Evolutionary conservation across 2,797 vertebrate species (phyloP), one percentile per base, ranked within the genome.

Genomic region (Coendou prehensilis): DNA sequence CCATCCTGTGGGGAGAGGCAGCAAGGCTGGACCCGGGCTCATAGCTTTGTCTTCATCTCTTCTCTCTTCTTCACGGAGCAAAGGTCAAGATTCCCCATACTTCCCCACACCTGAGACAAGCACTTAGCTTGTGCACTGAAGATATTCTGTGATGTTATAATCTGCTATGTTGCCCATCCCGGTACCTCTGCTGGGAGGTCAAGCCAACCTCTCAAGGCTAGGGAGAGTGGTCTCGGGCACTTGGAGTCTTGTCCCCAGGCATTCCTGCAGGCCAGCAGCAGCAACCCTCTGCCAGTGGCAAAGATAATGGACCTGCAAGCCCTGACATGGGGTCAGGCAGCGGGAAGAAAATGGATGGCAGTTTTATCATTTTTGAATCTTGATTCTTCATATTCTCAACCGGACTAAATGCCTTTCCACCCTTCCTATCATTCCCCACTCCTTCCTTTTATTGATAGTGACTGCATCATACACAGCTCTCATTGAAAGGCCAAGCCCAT

Each of bases 341-440:
- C 52, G n/a, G 63, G 50, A 57, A 76, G 71, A 45, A 50, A 10
- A 56, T 1, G 26, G 45, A n/a, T 5, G 2, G 28, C 23, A 22
- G 7, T 57, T 80, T 50, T 71, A n/a, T 56, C n/a, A 28, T 33
- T 81, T 61, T 73, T 47, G 45, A 92, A 50, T 79, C 41, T 57
- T 67, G 47, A 20, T 41, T 91, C 64, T 54, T 47, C 59, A 37
- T 6, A 9, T 28, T 59, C 37, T 14, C 71, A 52, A 22, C 45
- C 9, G 61, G 50, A 59, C 54, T 14, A 4, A 14, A 18, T 17
- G 30, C 8, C 78, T 41, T 22, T 64, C 15, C 13, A 9, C 10
- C 33, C 3, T 30, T 6, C 50, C 50, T 9, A 1, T 1, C 18
- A 8, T 1, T 23, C 20, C 9, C 23, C 0, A 0, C 15, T 20